Base-by-base conservation (phyloP, 1,140 invertebrate genomes). In the Odontomachus brunneus region DNA sequence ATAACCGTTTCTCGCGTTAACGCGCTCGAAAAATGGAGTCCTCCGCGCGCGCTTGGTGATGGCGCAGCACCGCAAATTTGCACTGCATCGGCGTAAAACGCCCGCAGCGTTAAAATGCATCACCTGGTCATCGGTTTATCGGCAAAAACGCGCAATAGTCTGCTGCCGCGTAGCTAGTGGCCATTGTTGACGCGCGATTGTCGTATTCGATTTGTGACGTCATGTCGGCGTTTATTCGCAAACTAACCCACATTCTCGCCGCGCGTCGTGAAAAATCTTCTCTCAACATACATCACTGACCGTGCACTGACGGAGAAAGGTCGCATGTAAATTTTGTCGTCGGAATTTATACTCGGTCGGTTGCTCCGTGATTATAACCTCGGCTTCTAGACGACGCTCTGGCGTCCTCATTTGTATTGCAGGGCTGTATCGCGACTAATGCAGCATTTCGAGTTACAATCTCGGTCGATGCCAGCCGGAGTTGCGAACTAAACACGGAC, bases 121-220 rank as follows among this genome's bases (percentile, higher is more conserved):
- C 75, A 57, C 33, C 19, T 29, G n/a, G 33, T 80, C 65, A 71
- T 84, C 69, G 66, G 59, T 84, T 82, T 84, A 84, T 84, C 76
- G 83, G 71, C 33, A 67, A 84, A 51, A 82, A 84, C 29, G 0
- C 22, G 71, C 55, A 29, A 74, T 74, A 38, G 57, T 71, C 59
- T 53, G 72, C 38, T 49, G 33, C 24, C n/a, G n/a, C n/a, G n/a
- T n/a, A n/a, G 38, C 53, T 51, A 57, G 74, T 66, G 38, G 51
- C n/a, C 53, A 71, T 82, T 84, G 76, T 80, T 71, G 22, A 14
- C 44, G 22, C 22, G 24, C 33, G 33, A 38, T 44, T 29, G 33
- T 22, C 22, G 55, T 33, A 38, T 66, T 76, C 60, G 17, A 15
- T 55, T 76, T 38, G 12, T 44, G 38, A 44, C 38, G 15, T n/a